phyloP scores from a whole-genome alignment of 64 coral and sea anemone species.

The Dendrophyllia cribrosa region DNA sequence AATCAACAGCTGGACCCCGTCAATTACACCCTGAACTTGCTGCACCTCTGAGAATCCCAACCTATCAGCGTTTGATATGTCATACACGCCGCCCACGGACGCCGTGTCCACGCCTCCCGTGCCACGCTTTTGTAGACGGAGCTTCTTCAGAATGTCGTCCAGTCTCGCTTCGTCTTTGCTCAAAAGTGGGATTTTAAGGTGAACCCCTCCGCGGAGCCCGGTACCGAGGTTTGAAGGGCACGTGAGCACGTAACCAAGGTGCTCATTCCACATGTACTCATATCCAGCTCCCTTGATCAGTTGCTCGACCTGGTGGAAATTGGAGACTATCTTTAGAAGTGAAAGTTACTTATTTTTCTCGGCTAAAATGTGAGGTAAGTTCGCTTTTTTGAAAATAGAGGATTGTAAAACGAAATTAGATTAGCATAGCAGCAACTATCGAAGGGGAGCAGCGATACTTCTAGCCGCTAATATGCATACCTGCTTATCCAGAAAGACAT shows the following conservation, averaged over 20 bases:
- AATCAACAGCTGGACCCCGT: conserved; percentile 79
- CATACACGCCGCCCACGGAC: conserved; percentile 88
- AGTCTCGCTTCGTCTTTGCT: conserved; percentile 76
- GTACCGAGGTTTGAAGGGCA: conserved; percentile 94
- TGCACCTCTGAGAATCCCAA: conserved; percentile 86
- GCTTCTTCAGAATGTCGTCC: conserved; percentile 72
- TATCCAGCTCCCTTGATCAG: conserved; percentile 79
- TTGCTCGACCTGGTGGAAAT: conserved; percentile 62
- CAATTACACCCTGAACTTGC: conserved; percentile 76
- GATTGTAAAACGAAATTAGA: too few relatives aligned
- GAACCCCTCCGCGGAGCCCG: conserved; percentile 87
- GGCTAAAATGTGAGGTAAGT: too few relatives aligned
- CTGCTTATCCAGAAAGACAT: too few relatives aligned
- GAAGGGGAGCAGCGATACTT: too few relatives aligned
- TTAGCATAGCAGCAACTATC: too few relatives aligned
- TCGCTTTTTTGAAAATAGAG: too few relatives aligned
- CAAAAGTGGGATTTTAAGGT: conserved; percentile 78
- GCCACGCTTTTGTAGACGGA: conserved; percentile 85
- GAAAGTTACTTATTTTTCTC: too few relatives aligned
- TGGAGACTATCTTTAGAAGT: background rate
- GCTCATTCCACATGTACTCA: conserved; percentile 94
- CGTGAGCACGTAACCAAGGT: conserved; percentile 85
- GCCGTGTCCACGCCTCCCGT: conserved; percentile 95
- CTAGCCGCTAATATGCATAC: too few relatives aligned
- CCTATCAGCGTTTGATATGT: conserved; percentile 92